phyloP scores from a whole-genome alignment of 2,797 vertebrate genomes.

The Tokudaia tokunoshimensis region DNA sequence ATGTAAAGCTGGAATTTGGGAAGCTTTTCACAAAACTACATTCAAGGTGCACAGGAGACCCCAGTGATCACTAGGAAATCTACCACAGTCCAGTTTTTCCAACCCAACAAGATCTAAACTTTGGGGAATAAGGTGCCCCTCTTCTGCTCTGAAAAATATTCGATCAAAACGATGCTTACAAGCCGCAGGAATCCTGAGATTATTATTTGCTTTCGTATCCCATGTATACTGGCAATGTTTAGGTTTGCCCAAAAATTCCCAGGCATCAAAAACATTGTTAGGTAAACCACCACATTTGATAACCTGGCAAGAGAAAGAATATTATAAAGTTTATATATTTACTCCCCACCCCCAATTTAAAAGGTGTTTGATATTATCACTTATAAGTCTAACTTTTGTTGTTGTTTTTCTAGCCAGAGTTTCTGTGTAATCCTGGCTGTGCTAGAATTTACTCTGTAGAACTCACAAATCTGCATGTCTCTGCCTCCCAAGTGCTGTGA shows the following conservation, averaged over 20 bases:
- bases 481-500: not conserved
- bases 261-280: slow-evolving; percentile 90
- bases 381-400: not conserved
- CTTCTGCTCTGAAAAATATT: slow-evolving; percentile 90
- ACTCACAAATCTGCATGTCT: not conserved
- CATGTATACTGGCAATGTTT: slow-evolving; percentile 96
- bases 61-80: slow-evolving; percentile 97
- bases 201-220: slow-evolving; percentile 95
- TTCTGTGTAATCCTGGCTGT: not conserved
- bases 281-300: slow-evolving; percentile 92
- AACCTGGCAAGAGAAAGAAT: slow-evolving; percentile 89
- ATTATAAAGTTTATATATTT: not conserved
- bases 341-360: not conserved
- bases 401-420: not conserved
- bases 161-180: slow-evolving; percentile 95
- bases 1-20: not conserved
- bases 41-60: slow-evolving; percentile 94
- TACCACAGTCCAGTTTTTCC: slow-evolving; percentile 96
- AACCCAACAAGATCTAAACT: slow-evolving; percentile 94
- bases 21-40: slow-evolving; percentile 84
- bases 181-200: slow-evolving; percentile 88
- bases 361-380: not conserved
- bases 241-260: slow-evolving; percentile 94
- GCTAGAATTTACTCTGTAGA: not conserved
- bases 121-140: slow-evolving; percentile 88